These are phyloP conservation scores for Aleiodes testaceus DNA, from an alignment of 2,888 invertebrate genomes.

Conservation along the genomic window DNA sequence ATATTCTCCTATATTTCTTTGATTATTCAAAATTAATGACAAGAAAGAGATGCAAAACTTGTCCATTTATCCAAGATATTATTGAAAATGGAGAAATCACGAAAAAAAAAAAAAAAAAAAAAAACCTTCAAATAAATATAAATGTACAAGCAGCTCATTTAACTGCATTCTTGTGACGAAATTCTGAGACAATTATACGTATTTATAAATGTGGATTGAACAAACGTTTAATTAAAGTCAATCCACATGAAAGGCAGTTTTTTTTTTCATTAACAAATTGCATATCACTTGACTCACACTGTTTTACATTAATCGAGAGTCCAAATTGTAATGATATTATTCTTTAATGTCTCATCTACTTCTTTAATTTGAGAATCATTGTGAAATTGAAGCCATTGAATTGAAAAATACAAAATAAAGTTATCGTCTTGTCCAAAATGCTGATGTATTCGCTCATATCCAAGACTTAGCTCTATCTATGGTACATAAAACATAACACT, in stretches of 20 bases:
- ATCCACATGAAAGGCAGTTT: background rate
- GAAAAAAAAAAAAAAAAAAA: background rate
- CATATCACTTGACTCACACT: too few species aligned
- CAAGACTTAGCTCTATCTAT: constrained; percentile 61
- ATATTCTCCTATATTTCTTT: background rate
- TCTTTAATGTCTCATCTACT: background rate
- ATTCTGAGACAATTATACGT: background rate
- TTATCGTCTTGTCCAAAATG: constrained; percentile 56
- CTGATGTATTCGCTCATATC: constrained; percentile 62
- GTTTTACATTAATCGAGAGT: too few species aligned
- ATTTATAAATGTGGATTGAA: background rate
- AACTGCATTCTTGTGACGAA: background rate
- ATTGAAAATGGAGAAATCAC: background rate
- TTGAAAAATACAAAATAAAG: constrained; percentile 14
- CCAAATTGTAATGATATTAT: background rate
- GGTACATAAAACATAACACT: constrained; percentile 67
- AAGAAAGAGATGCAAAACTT: background rate
- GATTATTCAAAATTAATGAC: background rate
- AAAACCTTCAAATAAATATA: too few species aligned
- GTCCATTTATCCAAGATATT: background rate
- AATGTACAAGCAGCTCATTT: too few species aligned
- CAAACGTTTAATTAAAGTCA: background rate
- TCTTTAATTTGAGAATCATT: background rate
- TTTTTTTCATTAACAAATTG: too few species aligned
- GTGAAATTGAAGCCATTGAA: background rate